These are phyloP conservation scores for Ptilorrhoa leucosticta DNA, from an alignment of 2,113 vertebrate genomes.

Conservation along the genomic window DNA sequence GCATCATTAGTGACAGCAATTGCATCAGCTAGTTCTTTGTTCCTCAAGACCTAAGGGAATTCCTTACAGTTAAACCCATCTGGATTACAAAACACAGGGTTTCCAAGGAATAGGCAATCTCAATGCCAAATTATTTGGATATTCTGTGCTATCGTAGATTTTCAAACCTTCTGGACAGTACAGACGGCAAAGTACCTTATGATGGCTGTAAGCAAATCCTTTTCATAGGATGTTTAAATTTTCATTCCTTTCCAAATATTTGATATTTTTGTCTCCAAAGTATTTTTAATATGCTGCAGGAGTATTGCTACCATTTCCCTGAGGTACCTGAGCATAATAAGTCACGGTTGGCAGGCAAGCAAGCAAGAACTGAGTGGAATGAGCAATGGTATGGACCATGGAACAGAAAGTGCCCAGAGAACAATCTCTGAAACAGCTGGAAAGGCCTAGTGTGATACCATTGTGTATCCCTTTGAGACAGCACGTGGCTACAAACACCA, in stretches of 20 bases:
- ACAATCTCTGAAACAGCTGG: not conserved
- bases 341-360: not conserved
- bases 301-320: not conserved
- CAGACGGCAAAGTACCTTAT: not conserved
- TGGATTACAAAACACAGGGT: not conserved
- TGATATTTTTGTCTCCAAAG: not conserved
- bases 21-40: not conserved
- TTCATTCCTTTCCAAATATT: not conserved
- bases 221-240: not conserved
- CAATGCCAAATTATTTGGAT: not conserved
- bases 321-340: not conserved
- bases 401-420: not conserved
- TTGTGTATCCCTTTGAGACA: fast-evolving
- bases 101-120: not conserved
- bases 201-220: not conserved
- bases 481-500: not conserved
- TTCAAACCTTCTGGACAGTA: not conserved
- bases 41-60: not conserved
- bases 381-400: not conserved
- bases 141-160: not conserved
- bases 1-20: not conserved
- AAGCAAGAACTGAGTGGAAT: not conserved
- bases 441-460: not conserved
- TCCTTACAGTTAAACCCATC: not conserved
- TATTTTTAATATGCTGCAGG: not conserved